These are phyloP conservation scores for Excalfactoria chinensis DNA, from an alignment of 2,113 vertebrate species.

Conservation along the genomic window DNA sequence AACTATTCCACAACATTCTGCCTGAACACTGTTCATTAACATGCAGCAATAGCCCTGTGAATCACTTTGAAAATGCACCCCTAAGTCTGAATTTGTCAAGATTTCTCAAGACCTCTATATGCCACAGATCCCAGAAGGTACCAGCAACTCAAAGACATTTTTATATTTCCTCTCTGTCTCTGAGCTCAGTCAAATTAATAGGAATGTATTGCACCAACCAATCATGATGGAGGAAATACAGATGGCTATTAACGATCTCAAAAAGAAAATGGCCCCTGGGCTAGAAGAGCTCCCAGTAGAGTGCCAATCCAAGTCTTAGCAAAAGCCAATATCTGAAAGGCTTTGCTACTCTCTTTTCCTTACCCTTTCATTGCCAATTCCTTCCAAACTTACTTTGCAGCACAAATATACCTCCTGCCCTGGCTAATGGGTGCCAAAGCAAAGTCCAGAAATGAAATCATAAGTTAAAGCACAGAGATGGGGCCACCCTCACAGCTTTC, in stretches of 20 bases:
- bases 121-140: constrained; percentile 19
- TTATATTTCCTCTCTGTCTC: constrained; percentile 26
- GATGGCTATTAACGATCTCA: constrained; percentile 22
- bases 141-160: not conserved
- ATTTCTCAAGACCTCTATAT: not conserved
- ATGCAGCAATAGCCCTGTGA: not conserved
- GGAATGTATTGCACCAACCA: constrained; percentile 8
- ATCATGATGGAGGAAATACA: not conserved
- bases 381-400: rapidly evolving
- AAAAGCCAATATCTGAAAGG: not conserved
- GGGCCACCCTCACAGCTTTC: not conserved
- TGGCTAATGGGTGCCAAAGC: not conserved
- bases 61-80: not conserved
- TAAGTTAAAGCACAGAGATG: not conserved
- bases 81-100: not conserved
- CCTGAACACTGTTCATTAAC: not conserved
- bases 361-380: not conserved
- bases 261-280: not conserved
- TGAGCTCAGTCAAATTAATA: constrained; percentile 30
- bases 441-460: not conserved
- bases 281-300: not conserved
- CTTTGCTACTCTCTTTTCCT: not conserved
- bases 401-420: not conserved
- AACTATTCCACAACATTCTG: not conserved
- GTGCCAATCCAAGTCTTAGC: not conserved